phyloP scores from a whole-genome alignment of 2,113 vertebrate genomes.

The Thunnus thynnus region DNA sequence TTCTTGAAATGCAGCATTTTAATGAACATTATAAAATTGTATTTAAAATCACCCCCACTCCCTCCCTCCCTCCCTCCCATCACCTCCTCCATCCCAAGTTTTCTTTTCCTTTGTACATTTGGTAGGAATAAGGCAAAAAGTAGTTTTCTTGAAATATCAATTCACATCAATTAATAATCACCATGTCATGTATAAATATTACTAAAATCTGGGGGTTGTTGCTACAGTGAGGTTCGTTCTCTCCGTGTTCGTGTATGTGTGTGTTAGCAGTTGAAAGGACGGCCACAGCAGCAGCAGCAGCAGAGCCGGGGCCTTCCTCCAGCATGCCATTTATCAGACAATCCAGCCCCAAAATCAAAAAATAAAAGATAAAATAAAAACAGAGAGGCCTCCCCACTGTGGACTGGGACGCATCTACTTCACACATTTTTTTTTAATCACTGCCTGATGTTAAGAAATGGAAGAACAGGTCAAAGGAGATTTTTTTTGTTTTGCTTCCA shows the following conservation, averaged over 20 bases:
- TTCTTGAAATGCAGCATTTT: constrained; percentile 86
- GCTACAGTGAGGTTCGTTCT: constrained; percentile 76
- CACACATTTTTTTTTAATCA: constrained; percentile 12
- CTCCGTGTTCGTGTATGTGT: constrained; percentile 7
- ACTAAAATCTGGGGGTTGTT: constrained; percentile 76
- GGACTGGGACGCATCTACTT: constrained; percentile 29
- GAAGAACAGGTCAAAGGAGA: constrained; percentile 20
- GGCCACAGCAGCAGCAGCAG: background rate
- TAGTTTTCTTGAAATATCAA: constrained; percentile 76
- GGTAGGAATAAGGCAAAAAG: constrained; percentile 85
- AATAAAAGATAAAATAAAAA: background rate
- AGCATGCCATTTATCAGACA: constrained; percentile 34
- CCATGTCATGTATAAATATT: constrained; percentile 81
- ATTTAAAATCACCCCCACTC: constrained; percentile 72
- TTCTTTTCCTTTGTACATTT: constrained; percentile 79
- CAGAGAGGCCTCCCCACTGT: constrained; percentile 11
- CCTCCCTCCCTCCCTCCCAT: background rate
- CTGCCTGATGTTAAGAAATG: constrained; percentile 34
- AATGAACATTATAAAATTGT: constrained; percentile 86
- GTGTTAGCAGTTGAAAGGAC: constrained; percentile 4
- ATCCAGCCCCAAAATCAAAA: constrained; percentile 23
- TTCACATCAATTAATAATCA: constrained; percentile 79
- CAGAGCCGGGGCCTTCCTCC: constrained; percentile 27
- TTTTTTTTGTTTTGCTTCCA: constrained; percentile 45
- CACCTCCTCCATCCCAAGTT: constrained; percentile 27